A percentile compares a stretch with the other conserved stretches of the same genome.
Evolutionary conservation across 1,140 invertebrate species (phyloP).

Genomic region (Cataglyphis hispanica): DNA sequence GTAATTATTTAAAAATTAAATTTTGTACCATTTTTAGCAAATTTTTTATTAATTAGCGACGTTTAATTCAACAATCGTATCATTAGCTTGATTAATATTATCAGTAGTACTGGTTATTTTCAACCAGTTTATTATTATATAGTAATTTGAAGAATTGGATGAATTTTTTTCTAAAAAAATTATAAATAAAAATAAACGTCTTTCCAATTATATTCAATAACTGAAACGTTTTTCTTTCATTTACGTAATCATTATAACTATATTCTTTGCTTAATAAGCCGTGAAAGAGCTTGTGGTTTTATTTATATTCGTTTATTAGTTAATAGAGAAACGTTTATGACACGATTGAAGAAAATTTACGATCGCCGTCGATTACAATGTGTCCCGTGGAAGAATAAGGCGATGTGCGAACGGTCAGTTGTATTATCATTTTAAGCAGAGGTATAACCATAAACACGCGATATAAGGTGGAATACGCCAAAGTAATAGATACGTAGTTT

Average conservation of each 20-base stretch:
- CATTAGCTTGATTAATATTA: neutral
- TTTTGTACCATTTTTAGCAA: neutral
- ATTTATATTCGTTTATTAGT: neutral
- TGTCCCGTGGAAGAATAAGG: neutral
- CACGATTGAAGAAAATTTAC: conserved; percentile 11
- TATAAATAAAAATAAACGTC: too few species aligned
- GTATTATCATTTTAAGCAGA: conserved; percentile 14
- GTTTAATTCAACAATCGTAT: neutral
- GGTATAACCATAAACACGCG: conserved; percentile 32
- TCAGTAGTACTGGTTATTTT: neutral
- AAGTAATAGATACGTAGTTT: conserved; percentile 34
- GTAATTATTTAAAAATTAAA: neutral
- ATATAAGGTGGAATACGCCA: conserved; percentile 18
- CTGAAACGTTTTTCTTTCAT: too few species aligned
- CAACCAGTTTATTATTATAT: neutral
- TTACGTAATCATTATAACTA: too few species aligned
- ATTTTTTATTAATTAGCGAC: neutral
- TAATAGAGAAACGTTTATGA: neutral
- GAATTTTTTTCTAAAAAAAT: too few species aligned
- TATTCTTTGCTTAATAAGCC: neutral
- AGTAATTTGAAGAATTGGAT: too few species aligned
- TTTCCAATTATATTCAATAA: too few species aligned
- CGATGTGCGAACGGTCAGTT: neutral
- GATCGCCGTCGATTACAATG: conserved; percentile 26
- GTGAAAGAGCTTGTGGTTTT: neutral